Percentiles rank a stretch among this genome's conserved stretches.
Evolutionary conservation across 2,888 invertebrate species (phyloP).

Genomic region (Synanthedon tipuliformis): DNA sequence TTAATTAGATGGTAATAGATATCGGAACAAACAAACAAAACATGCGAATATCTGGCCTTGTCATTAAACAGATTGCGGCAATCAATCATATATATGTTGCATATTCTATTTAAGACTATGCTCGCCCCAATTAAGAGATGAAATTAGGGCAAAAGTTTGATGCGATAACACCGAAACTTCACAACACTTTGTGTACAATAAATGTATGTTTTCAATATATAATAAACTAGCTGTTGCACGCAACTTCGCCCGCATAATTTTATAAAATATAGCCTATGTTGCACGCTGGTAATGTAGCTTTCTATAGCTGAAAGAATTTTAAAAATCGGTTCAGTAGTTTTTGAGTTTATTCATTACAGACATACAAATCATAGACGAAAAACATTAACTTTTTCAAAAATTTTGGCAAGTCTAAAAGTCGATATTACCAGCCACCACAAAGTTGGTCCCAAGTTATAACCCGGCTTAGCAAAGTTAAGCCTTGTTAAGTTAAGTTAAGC

Average conservation of each 20-base stretch:
- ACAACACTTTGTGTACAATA: constrained; percentile 6
- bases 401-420: not conserved
- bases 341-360: no score
- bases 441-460: not conserved
- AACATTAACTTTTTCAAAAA: no score
- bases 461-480: no score
- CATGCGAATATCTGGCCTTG: constrained; percentile 44
- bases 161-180: constrained; percentile 25
- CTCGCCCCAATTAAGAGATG: constrained; percentile 25
- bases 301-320: no score
- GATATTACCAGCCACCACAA: not conserved
- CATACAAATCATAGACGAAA: no score
- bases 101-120: constrained; percentile 27
- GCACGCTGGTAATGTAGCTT: no score
- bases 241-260: no score
- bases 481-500: no score
- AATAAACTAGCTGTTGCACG: no score
- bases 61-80: constrained; percentile 34
- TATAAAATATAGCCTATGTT: no score
- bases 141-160: constrained; percentile 28
- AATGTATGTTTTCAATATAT: no score
- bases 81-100: constrained; percentile 41
- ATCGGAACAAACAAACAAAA: constrained; percentile 23
- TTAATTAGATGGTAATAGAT: constrained; percentile 32
- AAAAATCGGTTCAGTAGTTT: no score